Evolutionary conservation across 2,797 vertebrate species (phyloP).

Genomic region (Girardinus metallicus): DNA sequence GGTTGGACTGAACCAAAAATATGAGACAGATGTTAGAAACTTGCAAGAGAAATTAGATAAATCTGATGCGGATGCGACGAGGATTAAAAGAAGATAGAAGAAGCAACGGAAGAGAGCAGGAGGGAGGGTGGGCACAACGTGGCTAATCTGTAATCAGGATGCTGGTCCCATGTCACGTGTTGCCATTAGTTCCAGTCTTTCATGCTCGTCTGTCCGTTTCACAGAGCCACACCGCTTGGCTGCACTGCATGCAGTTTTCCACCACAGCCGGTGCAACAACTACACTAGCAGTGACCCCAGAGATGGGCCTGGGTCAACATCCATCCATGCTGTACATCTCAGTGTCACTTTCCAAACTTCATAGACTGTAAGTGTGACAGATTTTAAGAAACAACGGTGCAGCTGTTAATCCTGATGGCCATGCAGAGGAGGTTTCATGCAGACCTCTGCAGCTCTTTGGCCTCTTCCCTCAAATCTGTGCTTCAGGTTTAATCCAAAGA

Average conservation of each 20-base stretch:
- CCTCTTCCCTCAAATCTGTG: conserved; percentile 79
- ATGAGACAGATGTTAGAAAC: not conserved
- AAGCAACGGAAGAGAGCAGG: not conserved
- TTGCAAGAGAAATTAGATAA: not conserved
- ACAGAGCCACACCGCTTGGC: conserved; percentile 45
- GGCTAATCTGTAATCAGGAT: conserved; percentile 78
- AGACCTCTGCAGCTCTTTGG: conserved; percentile 63
- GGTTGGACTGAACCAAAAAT: not conserved
- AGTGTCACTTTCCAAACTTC: conserved; percentile 20
- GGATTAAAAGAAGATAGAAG: conserved; percentile 12
- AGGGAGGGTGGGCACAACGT: conserved; percentile 23
- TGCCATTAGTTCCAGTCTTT: conserved; percentile 75
- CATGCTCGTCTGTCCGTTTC: conserved; percentile 62
- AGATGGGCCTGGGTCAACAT: conserved; percentile 41
- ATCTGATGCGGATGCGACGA: not conserved
- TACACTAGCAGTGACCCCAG: conserved; percentile 25
- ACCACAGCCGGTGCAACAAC: conserved; percentile 17
- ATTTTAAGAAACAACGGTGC: conserved; percentile 66
- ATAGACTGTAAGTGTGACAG: conserved; percentile 46
- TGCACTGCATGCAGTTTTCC: conserved; percentile 40
- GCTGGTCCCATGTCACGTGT: conserved; percentile 59
- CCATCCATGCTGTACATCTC: conserved; percentile 8
- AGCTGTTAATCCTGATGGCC: conserved; percentile 22
- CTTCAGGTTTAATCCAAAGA: conserved; percentile 89
- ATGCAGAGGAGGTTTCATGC: conserved; percentile 30